Percentiles rank a stretch among this genome's conserved stretches.
Conservation (phyloP, 1,140 invertebrate species). For the Antheraea pernyi region DNA sequence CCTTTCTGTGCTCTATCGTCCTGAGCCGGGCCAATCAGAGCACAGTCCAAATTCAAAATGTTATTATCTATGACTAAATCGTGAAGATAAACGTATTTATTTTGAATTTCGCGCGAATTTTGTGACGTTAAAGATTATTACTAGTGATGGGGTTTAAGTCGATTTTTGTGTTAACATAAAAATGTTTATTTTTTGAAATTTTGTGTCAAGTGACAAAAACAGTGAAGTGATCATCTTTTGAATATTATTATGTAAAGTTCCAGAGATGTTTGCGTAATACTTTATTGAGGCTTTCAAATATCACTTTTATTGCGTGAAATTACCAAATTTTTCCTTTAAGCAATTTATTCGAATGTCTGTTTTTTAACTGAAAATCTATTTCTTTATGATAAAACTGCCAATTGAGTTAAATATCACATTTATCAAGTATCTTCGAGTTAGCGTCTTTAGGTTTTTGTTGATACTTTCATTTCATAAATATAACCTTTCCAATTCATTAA, state of each 20-base stretch:
- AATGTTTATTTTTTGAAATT: not conserved
- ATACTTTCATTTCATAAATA: too few relatives aligned
- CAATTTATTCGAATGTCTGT: not conserved
- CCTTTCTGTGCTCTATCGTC: conserved; percentile 60
- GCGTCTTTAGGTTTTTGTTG: too few relatives aligned
- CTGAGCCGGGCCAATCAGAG: conserved; percentile 18
- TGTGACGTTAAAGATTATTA: not conserved
- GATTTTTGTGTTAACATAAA: not conserved
- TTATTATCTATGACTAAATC: not conserved
- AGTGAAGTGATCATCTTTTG: not conserved
- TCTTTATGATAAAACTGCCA: too few relatives aligned
- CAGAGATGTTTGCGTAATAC: not conserved
- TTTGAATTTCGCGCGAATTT: not conserved
- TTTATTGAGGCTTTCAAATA: not conserved
- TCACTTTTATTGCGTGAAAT: not conserved
- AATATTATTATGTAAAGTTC: not conserved
- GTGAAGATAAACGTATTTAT: not conserved
- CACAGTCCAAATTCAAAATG: conserved; percentile 8
- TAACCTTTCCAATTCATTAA: too few relatives aligned
- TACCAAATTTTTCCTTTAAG: not conserved
- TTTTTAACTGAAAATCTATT: too few relatives aligned
- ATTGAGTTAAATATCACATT: too few relatives aligned
- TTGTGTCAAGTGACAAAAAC: not conserved
- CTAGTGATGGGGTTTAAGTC: not conserved
- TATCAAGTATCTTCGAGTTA: too few relatives aligned